These are phyloP conservation scores for Melanogrammus aeglefinus DNA, from an alignment of 2,797 vertebrate species.

Conservation along the genomic window DNA sequence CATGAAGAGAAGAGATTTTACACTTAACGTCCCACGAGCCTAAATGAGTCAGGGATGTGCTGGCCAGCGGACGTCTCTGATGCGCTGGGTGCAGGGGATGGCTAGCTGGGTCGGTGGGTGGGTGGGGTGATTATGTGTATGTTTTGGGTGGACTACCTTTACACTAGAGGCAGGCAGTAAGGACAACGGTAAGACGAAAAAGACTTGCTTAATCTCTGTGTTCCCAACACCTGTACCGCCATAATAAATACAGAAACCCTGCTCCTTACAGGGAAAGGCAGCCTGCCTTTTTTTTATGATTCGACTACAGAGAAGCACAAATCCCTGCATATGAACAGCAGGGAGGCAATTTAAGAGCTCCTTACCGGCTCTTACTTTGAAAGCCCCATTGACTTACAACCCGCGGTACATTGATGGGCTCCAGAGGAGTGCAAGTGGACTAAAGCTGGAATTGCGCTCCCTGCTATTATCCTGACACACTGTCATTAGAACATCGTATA, in stretches of 20 bases:
- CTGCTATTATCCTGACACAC: background rate
- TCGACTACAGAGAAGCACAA: background rate
- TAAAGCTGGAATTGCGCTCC: background rate
- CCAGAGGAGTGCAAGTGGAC: slow-evolving; percentile 7
- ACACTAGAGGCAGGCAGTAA: slow-evolving; percentile 50
- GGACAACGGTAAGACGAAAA: slow-evolving; percentile 45
- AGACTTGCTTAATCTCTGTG: slow-evolving; percentile 53
- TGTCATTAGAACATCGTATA: background rate
- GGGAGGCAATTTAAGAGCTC: slow-evolving; percentile 45
- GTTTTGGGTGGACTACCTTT: slow-evolving; percentile 29
- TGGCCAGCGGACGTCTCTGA: too few species aligned
- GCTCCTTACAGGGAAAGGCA: slow-evolving; percentile 33
- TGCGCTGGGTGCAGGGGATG: background rate
- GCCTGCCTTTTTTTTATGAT: too few species aligned
- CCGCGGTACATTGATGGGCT: slow-evolving; percentile 15
- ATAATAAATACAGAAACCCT: slow-evolving; percentile 27
- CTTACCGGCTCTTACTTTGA: slow-evolving; percentile 39
- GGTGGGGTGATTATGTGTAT: too few species aligned
- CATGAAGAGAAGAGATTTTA: too few species aligned
- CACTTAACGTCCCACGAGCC: too few species aligned
- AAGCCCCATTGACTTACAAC: slow-evolving; percentile 33
- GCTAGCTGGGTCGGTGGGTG: background rate
- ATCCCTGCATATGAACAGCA: slow-evolving; percentile 44
- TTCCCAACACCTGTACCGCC: slow-evolving; percentile 14
- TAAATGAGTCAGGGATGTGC: too few species aligned